phyloP scores from a whole-genome alignment of 2,797 vertebrate species.

The Protosalanx chinensis region DNA sequence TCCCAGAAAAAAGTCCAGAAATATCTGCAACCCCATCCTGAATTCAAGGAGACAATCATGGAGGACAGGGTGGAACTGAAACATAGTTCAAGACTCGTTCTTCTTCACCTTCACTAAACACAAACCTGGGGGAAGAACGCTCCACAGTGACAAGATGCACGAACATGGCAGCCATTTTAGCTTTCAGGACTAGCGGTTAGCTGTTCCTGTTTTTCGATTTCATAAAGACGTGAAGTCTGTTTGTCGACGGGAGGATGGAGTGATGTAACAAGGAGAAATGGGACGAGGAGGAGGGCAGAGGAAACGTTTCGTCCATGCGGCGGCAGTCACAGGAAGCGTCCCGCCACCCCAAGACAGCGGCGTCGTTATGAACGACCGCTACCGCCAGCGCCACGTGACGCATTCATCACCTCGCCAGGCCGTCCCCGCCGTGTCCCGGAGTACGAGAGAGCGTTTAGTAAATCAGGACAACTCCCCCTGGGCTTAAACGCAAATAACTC shows the following conservation, averaged over 20 bases:
- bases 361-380: constrained; percentile 24
- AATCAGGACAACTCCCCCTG: constrained; percentile 44
- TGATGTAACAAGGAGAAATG: constrained; percentile 35
- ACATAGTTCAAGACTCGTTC: neutral
- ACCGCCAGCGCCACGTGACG: constrained; percentile 23
- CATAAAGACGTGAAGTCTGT: neutral
- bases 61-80: constrained; percentile 16
- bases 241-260: neutral
- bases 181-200: neutral
- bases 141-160: neutral
- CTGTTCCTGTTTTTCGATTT: neutral
- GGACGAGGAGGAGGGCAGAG: neutral
- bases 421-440: constrained; percentile 14
- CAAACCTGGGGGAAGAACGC: neutral
- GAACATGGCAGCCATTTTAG: neutral
- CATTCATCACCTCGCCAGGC: constrained; percentile 24
- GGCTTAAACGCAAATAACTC: constrained; percentile 34
- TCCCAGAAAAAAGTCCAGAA: constrained; percentile 34
- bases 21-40: neutral
- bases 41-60: too few relatives aligned
- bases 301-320: constrained; percentile 10
- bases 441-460: constrained; percentile 32
- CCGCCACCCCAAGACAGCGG: constrained; percentile 6
- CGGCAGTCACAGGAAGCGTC: constrained; percentile 1
- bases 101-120: constrained; percentile 2